Evolutionary conservation across 2,797 vertebrate genomes (phyloP).

Genomic region (Pelochelys cantorii): DNA sequence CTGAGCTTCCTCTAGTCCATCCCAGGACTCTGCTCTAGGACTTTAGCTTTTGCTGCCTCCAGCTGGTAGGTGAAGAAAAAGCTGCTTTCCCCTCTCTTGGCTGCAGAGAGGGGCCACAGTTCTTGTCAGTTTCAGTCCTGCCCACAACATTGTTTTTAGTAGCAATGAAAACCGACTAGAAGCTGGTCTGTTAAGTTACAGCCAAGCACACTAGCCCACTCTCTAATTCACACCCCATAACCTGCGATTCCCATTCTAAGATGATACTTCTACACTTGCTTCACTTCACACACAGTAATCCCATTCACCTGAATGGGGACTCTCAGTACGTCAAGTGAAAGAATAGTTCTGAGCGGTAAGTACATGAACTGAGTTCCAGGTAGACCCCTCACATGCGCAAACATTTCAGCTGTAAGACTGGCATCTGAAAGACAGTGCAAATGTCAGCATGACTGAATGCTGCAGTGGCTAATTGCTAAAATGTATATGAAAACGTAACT

Average conservation of each 20-base stretch:
- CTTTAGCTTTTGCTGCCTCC: not conserved
- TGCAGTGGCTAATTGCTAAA: not conserved
- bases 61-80: not conserved
- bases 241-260: not conserved
- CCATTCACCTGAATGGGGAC: not conserved
- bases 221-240: not conserved
- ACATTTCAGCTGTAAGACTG: not conserved
- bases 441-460: not conserved
- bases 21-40: not conserved
- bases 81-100: not conserved
- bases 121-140: not conserved
- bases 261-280: conserved; percentile 4
- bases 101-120: not conserved
- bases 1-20: not conserved
- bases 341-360: not conserved
- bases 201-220: not conserved
- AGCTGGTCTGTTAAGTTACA: conserved; percentile 9
- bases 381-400: not conserved
- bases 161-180: too few species aligned
- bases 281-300: conserved; percentile 1
- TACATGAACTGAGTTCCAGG: not conserved
- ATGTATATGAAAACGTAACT: not conserved
- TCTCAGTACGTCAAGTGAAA: not conserved
- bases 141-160: not conserved
- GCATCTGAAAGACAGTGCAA: not conserved